Base-by-base conservation (phyloP, 1,140 invertebrate species). In the Mizuhopecten yessoensis region DNA sequence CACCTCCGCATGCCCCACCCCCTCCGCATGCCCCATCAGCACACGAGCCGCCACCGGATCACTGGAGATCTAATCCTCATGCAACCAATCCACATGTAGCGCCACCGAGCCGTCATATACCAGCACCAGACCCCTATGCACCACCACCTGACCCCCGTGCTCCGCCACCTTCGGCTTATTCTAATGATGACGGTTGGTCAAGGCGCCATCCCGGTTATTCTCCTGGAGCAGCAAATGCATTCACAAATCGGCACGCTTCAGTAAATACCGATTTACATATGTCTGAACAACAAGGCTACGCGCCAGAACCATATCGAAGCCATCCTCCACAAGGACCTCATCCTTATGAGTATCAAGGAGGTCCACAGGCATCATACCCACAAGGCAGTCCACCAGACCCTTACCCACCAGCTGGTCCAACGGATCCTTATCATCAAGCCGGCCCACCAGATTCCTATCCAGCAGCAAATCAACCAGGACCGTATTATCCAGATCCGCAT, bases 311-410 rank as follows among this genome's bases (percentile, higher is more conserved):
- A 75, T 75, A 75, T 75, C 57, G 29, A 0, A n/a, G 57, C 9
- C 57, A 75, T n/a, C n/a, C n/a, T n/a, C 57, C 57, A n/a, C 57
- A n/a, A 29, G 57, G 23, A 75, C 57, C 57, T 5, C 57, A n/a
- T 75, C 23, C 57, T 3, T 75, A 75, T 75, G 57, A 75, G 5
- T 75, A 75, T 11, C 57, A 75, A n/a, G 57, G 57, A 29, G 57
- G 57, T 3, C 57, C 57, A 75, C 57, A 75, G 11, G 57, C 57
- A 75, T n/a, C 57, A n/a, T 75, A 75, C n/a, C 57, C 57, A n/a
- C 57, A 23, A 75, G 57, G 29, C 0, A 5, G 23, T 29, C 57
- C 57, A n/a, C 57, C 57, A 75, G 57, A 75, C 0, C 2, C 57
- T 29, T 75, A 75, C 17, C 57, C 15, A 75, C 57, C 57, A 75